These are phyloP conservation scores for Tetragonula clypearis DNA, from an alignment of 1,140 invertebrate species.

Conservation along the genomic window DNA sequence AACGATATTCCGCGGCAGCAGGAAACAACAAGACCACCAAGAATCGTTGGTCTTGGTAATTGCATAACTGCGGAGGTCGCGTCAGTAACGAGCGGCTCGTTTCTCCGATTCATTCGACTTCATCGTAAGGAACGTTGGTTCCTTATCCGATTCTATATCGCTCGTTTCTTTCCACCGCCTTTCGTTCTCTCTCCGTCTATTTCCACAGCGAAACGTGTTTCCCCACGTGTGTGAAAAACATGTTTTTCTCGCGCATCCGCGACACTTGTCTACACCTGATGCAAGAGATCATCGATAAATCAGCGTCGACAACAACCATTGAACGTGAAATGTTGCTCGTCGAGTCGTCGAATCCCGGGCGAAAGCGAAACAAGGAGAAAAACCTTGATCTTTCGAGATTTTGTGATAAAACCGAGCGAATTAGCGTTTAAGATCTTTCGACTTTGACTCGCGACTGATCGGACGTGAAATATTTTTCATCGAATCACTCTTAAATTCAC, in stretches of 20 bases:
- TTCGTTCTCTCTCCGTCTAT: no score
- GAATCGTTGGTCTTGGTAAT: slow-evolving; percentile 43
- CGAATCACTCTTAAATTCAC: neutral
- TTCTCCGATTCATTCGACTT: slow-evolving; percentile 28
- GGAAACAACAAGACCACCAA: slow-evolving; percentile 38
- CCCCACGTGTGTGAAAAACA: no score
- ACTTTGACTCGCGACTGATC: neutral
- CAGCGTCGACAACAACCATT: neutral
- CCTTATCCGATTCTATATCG: slow-evolving; percentile 10
- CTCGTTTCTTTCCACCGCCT: no score
- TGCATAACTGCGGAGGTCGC: slow-evolving; percentile 50
- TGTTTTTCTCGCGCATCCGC: no score
- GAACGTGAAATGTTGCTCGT: no score
- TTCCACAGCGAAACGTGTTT: no score
- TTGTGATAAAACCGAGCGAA: neutral
- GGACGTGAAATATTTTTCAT: neutral
- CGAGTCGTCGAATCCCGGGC: no score
- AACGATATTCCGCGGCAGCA: slow-evolving; percentile 14
- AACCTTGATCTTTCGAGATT: neutral
- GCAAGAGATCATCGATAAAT: neutral
- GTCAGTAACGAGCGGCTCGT: slow-evolving; percentile 42
- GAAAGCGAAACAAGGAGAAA: neutral
- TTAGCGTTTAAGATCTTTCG: neutral
- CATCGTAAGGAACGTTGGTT: slow-evolving; percentile 17
- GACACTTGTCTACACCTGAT: neutral